Percentiles rank a stretch among this genome's conserved stretches.
Evolutionary conservation across 2,113 vertebrate genomes (phyloP).

Genomic region (Carlito syrichta): DNA sequence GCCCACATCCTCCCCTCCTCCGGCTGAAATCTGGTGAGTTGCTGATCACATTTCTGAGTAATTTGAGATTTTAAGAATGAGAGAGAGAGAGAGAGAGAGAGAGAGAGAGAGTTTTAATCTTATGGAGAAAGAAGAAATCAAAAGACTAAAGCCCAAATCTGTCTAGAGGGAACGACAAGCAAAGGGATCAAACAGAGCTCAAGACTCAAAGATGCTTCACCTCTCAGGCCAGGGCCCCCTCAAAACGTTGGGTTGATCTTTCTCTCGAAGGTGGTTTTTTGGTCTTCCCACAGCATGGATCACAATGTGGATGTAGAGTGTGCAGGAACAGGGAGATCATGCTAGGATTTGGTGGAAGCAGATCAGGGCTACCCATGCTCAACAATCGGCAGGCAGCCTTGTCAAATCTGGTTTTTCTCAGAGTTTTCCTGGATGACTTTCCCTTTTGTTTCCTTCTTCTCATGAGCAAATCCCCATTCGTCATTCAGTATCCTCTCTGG

Average conservation of each 20-base stretch:
- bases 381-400: not conserved
- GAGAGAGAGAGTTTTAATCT: not conserved
- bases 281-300: not conserved
- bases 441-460: not conserved
- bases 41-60: not conserved
- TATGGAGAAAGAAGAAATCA: not conserved
- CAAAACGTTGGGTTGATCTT: not conserved
- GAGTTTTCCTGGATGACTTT: not conserved
- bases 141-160: constrained; percentile 40
- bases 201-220: not conserved
- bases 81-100: not conserved
- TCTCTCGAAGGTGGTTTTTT: not conserved
- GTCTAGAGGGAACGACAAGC: not conserved
- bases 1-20: not conserved
- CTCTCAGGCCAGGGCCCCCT: not conserved
- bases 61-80: constrained; percentile 19
- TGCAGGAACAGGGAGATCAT: not conserved
- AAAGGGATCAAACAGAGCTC: not conserved
- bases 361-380: not conserved
- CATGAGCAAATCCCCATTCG: not conserved
- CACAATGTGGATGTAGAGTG: not conserved
- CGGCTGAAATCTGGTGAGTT: not conserved
- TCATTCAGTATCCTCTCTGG: not conserved
- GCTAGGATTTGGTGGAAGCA: not conserved
- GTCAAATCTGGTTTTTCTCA: not conserved